phyloP scores from a whole-genome alignment of 2,113 vertebrate genomes.

The Vidua macroura region DNA sequence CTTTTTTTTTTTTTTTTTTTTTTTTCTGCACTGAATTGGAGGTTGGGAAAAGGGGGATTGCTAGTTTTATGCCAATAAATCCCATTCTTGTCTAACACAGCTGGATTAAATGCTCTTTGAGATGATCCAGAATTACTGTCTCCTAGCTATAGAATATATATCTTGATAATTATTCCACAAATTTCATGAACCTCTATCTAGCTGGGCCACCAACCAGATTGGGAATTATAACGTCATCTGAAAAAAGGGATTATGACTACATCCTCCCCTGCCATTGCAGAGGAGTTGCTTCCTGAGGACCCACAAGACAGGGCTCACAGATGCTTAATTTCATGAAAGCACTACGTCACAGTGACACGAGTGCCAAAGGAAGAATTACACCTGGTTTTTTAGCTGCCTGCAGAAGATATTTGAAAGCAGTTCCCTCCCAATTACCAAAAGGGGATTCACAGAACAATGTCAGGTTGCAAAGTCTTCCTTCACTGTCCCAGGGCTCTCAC shows the following conservation, averaged over 20 bases:
- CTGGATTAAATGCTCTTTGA: background rate
- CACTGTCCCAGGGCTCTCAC: background rate
- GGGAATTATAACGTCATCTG: background rate
- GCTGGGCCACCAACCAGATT: background rate
- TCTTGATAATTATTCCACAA: background rate
- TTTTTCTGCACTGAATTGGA: background rate
- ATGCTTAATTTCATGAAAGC: background rate
- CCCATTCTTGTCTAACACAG: background rate
- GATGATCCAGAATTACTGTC: background rate
- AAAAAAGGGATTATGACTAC: background rate
- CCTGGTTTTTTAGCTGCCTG: background rate
- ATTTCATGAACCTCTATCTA: background rate
- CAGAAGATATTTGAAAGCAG: background rate
- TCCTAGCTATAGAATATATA: background rate
- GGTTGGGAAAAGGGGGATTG: background rate
- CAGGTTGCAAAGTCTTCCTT: background rate
- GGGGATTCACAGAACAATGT: background rate
- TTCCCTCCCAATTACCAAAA: background rate
- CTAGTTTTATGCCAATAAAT: background rate
- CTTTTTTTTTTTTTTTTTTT: background rate
- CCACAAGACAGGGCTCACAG: background rate
- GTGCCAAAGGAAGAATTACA: constrained; percentile 17
- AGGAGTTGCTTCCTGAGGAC: background rate
- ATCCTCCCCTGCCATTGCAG: background rate
- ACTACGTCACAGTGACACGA: constrained; percentile 1